These are phyloP conservation scores for Cranoglanis bouderius DNA, from an alignment of 2,113 vertebrate species.

Conservation along the genomic window DNA sequence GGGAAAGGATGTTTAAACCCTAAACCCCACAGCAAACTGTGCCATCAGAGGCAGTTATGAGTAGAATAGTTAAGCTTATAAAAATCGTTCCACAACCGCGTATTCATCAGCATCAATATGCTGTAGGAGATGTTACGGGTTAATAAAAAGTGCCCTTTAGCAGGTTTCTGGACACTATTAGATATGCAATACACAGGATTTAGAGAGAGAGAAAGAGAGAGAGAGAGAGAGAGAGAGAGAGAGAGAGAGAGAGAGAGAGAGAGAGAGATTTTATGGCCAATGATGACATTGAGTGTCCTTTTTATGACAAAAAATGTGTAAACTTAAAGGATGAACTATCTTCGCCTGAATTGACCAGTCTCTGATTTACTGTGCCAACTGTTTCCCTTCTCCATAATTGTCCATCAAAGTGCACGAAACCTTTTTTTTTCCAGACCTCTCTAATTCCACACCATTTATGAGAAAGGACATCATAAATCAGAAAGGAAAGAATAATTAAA, in stretches of 20 bases:
- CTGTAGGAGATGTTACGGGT: conserved; percentile 24
- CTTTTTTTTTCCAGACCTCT: conserved; percentile 41
- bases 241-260: background rate
- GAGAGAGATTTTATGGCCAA: conserved; percentile 41
- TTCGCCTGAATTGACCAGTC: conserved; percentile 41
- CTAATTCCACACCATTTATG: conserved; percentile 51
- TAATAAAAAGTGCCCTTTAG: conserved; percentile 47
- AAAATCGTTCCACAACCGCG: background rate
- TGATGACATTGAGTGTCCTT: conserved; percentile 51
- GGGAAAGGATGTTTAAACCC: conserved; percentile 1
- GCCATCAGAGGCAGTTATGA: background rate
- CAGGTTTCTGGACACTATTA: conserved; percentile 39
- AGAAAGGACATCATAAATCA: conserved; percentile 57
- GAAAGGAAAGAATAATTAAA: conserved; percentile 45
- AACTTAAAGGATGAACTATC: conserved; percentile 42
- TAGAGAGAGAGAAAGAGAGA: background rate
- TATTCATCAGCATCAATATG: conserved; percentile 47
- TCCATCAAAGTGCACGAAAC: conserved; percentile 55
- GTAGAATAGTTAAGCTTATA: conserved; percentile 19
- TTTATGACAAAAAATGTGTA: conserved; percentile 58
- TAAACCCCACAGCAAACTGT: conserved; percentile 1
- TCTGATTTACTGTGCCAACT: conserved; percentile 51
- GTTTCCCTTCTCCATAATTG: conserved; percentile 47
- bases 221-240: background rate
- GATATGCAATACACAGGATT: conserved; percentile 42